Base-by-base conservation (phyloP, 1,140 invertebrate genomes). In the Dendroctonus valens region DNA sequence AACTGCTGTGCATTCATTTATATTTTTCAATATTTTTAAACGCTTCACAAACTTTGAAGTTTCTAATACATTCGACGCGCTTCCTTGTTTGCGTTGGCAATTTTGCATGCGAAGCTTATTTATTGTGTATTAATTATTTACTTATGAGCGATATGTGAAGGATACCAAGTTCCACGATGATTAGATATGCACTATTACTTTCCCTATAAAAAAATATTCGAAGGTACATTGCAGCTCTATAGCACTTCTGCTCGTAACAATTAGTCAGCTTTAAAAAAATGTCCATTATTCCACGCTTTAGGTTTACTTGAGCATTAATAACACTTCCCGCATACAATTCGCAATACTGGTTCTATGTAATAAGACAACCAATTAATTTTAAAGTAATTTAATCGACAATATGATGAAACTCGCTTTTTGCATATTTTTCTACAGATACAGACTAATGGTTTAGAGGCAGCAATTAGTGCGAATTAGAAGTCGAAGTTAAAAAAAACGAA, bases 21-120 rank as follows among this genome's bases (percentile, higher is more conserved):
- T 61, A 51, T 41, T 51, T 51, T 61, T 52, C 48, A 53, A 51
- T 61, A 61, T 61, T 61, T 49, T 51, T 51, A 53, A 61, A 53
- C 59, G 48, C 48, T 53, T 61, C 48, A 61, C 39, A 41, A 41
- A 59, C 15, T 59, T 59, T 50, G 14, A 14, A 59, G 57, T 59
- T 48, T 59, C 57, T 48, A 59, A 59, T 59, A 9, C 42, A 59
- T 48, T 57, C 15, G 12, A 59, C 37, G 8, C 41, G 48, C 39
- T 59, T 59, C 57, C 42, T 59, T 59, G 8, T 12, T n/a, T 41
- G 9, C 48, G 48, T 59, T 46, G 12, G 40, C 54, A 57, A 57
- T 57, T 57, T 57, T 57, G 54, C 40, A 40, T 57, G 40, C 15
- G 40, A 57, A 41, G 41, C 54, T n/a, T 57, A 57, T 42, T 41